Evolutionary conservation across 2,888 invertebrate species (phyloP), one percentile per base, ranked within the genome.

Genomic region (Tetranychus piercei): DNA sequence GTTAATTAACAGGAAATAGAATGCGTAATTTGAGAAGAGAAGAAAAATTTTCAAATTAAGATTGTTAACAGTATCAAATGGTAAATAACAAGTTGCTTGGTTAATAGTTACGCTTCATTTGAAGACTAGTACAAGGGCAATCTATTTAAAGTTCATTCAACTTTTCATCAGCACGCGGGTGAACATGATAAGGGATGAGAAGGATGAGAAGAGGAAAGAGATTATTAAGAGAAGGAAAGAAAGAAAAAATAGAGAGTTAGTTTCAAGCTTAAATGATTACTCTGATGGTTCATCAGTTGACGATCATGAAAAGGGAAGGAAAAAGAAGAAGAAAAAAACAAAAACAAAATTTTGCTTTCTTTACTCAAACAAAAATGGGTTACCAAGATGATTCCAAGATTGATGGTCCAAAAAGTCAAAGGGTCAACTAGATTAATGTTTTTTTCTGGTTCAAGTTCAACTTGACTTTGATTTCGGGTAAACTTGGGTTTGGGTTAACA

Each of bases 131-230:
- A 55, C 55, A 55, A 55, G 55, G 55, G 55, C 55, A 55, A 55
- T 55, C 55, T 55, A 55, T 55, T 55, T 55, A 55, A 55, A 55
- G 55, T 55, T 55, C 55, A 55, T 55, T 55, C 11, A 55, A 55
- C 55, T 55, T 34, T 15, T 55, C 55, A 55, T 55, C 55, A 55
- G 55, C 55, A 55, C 55, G 55, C 11, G 74, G 72, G 7, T 76
- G 75, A 20, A 76, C 76, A 55, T 76, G 76, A 23, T 77, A 22
- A 69, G 20, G 69, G 69, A 20, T 69, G 20, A 6, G 18, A 22
- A 69, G 18, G 69, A 6, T 69, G n/a, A 22, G 69, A 69, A 69
- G 67, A 67, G 67, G 67, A 67, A n/a, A 67, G 67, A 69, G 22
- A 69, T 23, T 18, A 69, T 20, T 66, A 23, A 23, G 23, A 67